Base-by-base conservation (phyloP, 2,797 vertebrate species). In the Odontamblyopus rebecca region DNA sequence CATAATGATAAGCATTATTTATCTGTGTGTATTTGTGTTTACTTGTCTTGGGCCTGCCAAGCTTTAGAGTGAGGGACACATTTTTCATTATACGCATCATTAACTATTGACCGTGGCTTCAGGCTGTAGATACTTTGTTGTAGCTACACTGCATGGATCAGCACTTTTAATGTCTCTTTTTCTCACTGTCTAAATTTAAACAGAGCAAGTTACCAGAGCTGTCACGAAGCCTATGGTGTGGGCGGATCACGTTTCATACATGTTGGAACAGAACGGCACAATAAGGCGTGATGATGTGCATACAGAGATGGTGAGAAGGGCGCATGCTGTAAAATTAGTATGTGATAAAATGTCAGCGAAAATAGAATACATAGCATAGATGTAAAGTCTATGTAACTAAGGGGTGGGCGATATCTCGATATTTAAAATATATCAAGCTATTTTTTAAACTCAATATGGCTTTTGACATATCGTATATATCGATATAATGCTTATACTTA, bases 181-280 rank as follows among this genome's bases (percentile, higher is more conserved):
- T 81, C 62, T 57, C 6, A 63, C 26, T 23, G 73, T 85, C 79
- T 87, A 79, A 86, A 84, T 82, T 85, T 77, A 84, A 77, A 71
- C 63, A 63, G 63, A 66, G 67, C 19, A 2, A 5, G 68, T 80
- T 81, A 44, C 60, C 5, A 77, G 82, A 76, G 29, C 69, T 77
- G 80, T 86, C 85, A 85, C 53, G 73, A 75, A 70, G 56, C 1
- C 48, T 18, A 75, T 79, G 72, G 77, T 12, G 70, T 54, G 11
- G 71, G 64, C 69, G 48, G 30, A 65, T 15, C 44, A 12, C 38
- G 62, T 59, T 27, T 64, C 16, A n/a, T 77, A 75, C 72, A 68
- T 74, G 71, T 38, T 61, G 64, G 26, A 73, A 69, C 76, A 76
- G 71, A 75, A 61, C 63, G 63, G 73, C 81, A 73, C 72, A 86